Base-by-base conservation (phyloP, 2,888 invertebrate genomes). In the Lingula anatina region DNA sequence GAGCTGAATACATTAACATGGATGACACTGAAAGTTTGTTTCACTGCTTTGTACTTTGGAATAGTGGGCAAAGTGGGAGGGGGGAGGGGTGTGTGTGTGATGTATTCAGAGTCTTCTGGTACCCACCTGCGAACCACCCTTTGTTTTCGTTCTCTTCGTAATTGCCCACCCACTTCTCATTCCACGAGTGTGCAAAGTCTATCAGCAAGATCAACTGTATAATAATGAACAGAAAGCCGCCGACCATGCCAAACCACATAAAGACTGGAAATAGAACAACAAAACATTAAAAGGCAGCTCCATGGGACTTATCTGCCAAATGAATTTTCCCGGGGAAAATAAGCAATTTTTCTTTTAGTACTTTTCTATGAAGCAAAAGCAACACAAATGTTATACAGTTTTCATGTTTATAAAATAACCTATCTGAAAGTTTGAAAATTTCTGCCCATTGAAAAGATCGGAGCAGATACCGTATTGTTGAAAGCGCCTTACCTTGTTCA, bases 181-280 rank as follows among this genome's bases (percentile, higher is more conserved):
- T 96, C 87, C 96, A 90, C 0, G 87, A 83, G 77, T 99, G 96
- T n/a, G 96, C 96, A 80, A 99, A 97, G 77, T 99, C 97, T 63
- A 99, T 88, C 62, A 99, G 90, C 46, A 99, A 82, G 56, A 97
- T 87, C 61, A 99, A 82, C 78, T 99, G 99, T 55, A 99, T 92
- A 47, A 99, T 79, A 61, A 99, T 96, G 78, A 96, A 99, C 46
- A 90, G 81, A 74, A 97, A 89, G 0, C 93, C 97, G 26, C 99
- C 99, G 47, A 96, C 85, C 84, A 99, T 86, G 46, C 99, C 99
- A 73, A 97, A 88, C 79, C 91, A 90, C 96, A 99, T 97, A 95
- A 96, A 95, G 2, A 78, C 81, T 81, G 65, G 46, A 71, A 68
- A 40, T 12, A 48, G 9, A 31, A 31, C n/a, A n/a, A n/a, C n/a